These are phyloP conservation scores for Meriones unguiculatus DNA, from an alignment of 2,113 vertebrate genomes.

Conservation along the genomic window DNA sequence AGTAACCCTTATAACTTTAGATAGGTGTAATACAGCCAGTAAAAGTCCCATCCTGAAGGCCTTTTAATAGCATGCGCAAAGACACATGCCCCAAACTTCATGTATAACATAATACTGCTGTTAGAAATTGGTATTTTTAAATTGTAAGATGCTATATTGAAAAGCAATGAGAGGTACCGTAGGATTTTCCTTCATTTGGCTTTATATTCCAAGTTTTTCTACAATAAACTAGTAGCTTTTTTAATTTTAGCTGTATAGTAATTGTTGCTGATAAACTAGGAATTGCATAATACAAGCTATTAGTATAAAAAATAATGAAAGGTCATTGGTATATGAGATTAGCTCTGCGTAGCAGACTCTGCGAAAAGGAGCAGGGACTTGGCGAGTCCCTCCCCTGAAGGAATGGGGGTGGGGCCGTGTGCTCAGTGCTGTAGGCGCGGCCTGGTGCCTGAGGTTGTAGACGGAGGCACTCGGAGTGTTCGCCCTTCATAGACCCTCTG, in stretches of 20 bases:
- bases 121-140: not conserved
- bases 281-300: not conserved
- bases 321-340: too few relatives aligned
- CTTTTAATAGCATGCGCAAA: not conserved
- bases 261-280: not conserved
- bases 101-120: not conserved
- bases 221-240: not conserved
- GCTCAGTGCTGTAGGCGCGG: fast-evolving
- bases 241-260: not conserved
- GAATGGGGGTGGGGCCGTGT: not conserved
- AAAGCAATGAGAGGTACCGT: not conserved
- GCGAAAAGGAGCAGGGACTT: fast-evolving
- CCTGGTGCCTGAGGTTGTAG: too few relatives aligned
- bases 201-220: not conserved
- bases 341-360: not conserved
- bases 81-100: not conserved
- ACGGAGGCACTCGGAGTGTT: fast-evolving
- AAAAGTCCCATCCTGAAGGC: not conserved
- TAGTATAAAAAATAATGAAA: not conserved
- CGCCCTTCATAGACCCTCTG: fast-evolving
- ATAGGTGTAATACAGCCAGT: not conserved
- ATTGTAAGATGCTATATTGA: not conserved
- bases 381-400: not conserved
- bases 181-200: not conserved
- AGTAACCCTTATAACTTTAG: not conserved